Conservation (phyloP, 2,888 invertebrate genomes). For the Chrysolina oricalcia region DNA sequence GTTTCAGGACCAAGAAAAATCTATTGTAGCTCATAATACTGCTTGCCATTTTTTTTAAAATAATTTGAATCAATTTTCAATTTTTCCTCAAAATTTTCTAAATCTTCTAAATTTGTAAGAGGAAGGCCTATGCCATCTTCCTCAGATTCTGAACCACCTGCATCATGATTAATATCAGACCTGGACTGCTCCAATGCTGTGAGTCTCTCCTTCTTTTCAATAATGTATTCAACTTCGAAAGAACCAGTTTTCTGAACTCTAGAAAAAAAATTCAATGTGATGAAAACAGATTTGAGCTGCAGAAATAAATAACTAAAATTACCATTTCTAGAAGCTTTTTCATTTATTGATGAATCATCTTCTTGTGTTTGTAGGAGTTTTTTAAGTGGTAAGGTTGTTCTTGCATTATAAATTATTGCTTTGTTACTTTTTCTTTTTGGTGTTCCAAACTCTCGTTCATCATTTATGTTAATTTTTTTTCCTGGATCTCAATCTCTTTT, state of each 20-base stretch:
- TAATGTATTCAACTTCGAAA: neutral
- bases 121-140: conserved; percentile 3
- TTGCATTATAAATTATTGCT: neutral
- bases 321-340: neutral
- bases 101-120: neutral
- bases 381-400: neutral
- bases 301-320: neutral
- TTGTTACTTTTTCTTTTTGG: neutral
- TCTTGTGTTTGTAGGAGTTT: neutral
- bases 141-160: conserved; percentile 3
- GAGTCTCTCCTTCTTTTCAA: neutral
- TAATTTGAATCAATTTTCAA: too few relatives aligned
- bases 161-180: neutral
- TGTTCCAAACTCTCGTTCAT: neutral
- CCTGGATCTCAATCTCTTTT: conserved; percentile 3
- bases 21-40: too few relatives aligned
- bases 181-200: conserved; percentile 1
- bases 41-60: too few relatives aligned
- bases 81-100: neutral
- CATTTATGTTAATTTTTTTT: neutral
- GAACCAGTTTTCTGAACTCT: neutral
- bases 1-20: too few relatives aligned
- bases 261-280: neutral
- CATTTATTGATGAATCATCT: neutral
- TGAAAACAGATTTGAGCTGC: neutral